A percentile compares a stretch with the other conserved stretches of the same genome.
These are phyloP conservation scores for Halocynthia roretzi DNA, from an alignment of 23 tunicate species.

Conservation along the genomic window DNA sequence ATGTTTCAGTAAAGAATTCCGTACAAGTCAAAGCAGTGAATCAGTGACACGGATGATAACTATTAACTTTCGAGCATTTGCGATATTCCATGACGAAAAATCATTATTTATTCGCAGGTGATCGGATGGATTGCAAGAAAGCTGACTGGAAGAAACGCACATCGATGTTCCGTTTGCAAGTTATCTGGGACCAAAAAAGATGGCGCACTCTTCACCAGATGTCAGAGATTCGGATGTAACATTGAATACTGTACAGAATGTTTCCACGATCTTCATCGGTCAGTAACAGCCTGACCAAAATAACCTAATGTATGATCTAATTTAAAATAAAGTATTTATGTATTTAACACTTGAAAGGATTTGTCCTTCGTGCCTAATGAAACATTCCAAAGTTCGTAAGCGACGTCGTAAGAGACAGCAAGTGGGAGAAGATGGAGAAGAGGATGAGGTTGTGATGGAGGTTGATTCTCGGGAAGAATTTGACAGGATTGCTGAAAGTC, in stretches of 20 bases:
- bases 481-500: constrained; percentile 20
- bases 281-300: not conserved
- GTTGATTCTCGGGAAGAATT: not conserved
- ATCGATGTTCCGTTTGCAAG: constrained; percentile 48
- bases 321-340: too few species aligned
- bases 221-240: constrained; percentile 54
- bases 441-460: constrained; percentile 2
- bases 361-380: constrained; percentile 53
- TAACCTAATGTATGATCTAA: too few species aligned
- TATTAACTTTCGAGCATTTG: not conserved
- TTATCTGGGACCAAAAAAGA: constrained; percentile 55
- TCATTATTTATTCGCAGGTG: constrained; percentile 16
- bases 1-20: not conserved
- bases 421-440: not conserved
- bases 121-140: constrained; percentile 40
- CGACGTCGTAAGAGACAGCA: constrained; percentile 11
- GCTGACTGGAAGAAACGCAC: constrained; percentile 31
- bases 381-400: constrained; percentile 25
- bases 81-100: not conserved
- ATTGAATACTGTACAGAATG: constrained; percentile 65
- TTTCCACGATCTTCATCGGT: constrained; percentile 83
- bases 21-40: too few species aligned
- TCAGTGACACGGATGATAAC: too few species aligned
- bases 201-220: constrained; percentile 27
- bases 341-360: constrained; percentile 20